Conservation (phyloP, 2,888 invertebrate species). For the Campopleginae sp. region DNA sequence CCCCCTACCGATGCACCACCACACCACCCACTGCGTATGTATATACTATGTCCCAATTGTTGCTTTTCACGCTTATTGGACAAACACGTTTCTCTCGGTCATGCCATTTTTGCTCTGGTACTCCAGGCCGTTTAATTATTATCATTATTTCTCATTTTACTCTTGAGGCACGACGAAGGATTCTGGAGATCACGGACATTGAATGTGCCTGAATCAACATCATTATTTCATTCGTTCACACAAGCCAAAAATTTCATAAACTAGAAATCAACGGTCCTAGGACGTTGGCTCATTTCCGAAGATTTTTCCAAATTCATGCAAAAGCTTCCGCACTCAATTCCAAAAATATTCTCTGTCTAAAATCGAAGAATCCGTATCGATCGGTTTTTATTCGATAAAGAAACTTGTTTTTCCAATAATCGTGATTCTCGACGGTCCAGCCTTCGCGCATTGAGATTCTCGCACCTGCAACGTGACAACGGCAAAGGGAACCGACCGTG, state of each 20-base stretch:
- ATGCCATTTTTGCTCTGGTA: conserved; percentile 21
- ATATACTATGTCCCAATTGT: conserved; percentile 67
- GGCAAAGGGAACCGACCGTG: neutral
- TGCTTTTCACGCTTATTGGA: conserved; percentile 64
- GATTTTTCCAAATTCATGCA: neutral
- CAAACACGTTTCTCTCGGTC: conserved; percentile 43
- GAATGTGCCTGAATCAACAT: neutral
- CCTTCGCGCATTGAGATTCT: conserved; percentile 12
- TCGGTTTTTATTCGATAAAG: neutral
- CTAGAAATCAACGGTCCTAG: neutral
- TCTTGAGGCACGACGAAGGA: conserved; percentile 5
- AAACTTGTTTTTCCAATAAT: conserved; percentile 50
- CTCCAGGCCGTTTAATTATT: neutral
- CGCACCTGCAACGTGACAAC: neutral
- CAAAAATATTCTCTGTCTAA: neutral
- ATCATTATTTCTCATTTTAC: neutral
- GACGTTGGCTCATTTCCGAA: neutral
- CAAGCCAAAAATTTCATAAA: neutral
- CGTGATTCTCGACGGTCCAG: conserved; percentile 58
- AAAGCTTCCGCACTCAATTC: neutral
- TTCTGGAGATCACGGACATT: neutral
- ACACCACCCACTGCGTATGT: conserved; percentile 76
- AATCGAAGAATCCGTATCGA: neutral
- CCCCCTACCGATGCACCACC: conserved; percentile 81
- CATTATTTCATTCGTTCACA: neutral